Conservation (phyloP, 1,140 invertebrate species). For the Lasioglossum albipes region DNA sequence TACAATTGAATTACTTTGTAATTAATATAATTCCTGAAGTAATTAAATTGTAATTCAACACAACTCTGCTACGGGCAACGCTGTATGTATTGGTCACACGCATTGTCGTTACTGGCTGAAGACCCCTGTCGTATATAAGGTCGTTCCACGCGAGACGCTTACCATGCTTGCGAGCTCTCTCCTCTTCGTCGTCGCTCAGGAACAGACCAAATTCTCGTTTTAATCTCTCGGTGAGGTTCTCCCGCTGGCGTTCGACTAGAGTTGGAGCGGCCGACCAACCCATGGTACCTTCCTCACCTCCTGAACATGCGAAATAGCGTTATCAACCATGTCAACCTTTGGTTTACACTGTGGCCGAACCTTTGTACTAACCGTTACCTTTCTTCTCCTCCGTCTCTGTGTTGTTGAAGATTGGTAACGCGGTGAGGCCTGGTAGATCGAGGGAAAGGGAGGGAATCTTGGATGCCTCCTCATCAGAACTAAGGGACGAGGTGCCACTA, state of each 20-base stretch:
- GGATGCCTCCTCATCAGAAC: conserved; percentile 80
- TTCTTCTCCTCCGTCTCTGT: conserved; percentile 76
- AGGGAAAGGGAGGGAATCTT: conserved; percentile 65
- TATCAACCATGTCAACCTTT: neutral
- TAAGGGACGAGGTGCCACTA: conserved; percentile 79
- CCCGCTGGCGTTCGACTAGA: conserved; percentile 86
- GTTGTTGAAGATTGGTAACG: conserved; percentile 74
- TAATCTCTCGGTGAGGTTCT: conserved; percentile 87
- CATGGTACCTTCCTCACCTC: conserved; percentile 74
- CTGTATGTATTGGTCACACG: too few relatives aligned
- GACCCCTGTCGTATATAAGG: too few relatives aligned
- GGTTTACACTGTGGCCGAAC: neutral
- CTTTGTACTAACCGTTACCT: conserved; percentile 65
- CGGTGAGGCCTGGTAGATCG: conserved; percentile 70
- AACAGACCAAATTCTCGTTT: conserved; percentile 88
- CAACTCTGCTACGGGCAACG: too few relatives aligned
- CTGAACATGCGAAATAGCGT: conserved; percentile 47
- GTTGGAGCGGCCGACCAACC: conserved; percentile 84
- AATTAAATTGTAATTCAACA: too few relatives aligned
- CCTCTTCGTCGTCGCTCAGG: conserved; percentile 85
- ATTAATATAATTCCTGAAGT: too few relatives aligned
- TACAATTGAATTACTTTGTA: too few relatives aligned
- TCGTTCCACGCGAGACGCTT: neutral
- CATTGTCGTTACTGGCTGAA: too few relatives aligned
- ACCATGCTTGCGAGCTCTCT: conserved; percentile 80